Percentiles rank a stretch among this genome's conserved stretches.
Evolutionary conservation across 2,888 invertebrate genomes (phyloP).

Genomic region (Branchipolynoe longqiensis): DNA sequence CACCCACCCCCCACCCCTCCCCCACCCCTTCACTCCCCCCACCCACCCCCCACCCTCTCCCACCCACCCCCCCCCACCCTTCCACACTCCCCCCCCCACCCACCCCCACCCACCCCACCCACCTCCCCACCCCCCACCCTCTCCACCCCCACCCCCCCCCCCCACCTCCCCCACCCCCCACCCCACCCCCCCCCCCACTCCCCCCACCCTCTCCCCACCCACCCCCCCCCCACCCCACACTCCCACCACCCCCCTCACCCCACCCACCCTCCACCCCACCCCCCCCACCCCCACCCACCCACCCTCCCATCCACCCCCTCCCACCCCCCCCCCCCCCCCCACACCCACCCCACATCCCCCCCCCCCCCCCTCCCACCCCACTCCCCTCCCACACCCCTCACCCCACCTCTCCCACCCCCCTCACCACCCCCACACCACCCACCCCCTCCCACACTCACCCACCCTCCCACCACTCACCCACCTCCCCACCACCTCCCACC

Average conservation of each 20-base stretch:
- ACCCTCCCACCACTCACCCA: background rate
- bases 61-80: background rate
- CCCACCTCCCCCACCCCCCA: no score
- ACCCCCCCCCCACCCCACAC: background rate
- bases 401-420: background rate
- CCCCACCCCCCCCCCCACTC: background rate
- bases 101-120: no score
- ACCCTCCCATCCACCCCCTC: background rate
- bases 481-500: no score
- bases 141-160: no score
- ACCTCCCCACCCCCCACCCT: no score
- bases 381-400: background rate
- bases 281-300: background rate
- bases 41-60: slow-evolving; percentile 6
- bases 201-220: background rate
- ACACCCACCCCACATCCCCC: background rate
- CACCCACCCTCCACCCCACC: background rate
- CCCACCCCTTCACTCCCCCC: background rate
- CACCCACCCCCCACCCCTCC: no score
- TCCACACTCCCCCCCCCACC: background rate
- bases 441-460: background rate
- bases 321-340: background rate
- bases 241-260: background rate
- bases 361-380: background rate
- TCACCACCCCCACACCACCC: background rate